Percentiles rank a stretch among this genome's conserved stretches.
Conservation (phyloP, 2,113 vertebrate species). For the Grammomys surdaster region DNA sequence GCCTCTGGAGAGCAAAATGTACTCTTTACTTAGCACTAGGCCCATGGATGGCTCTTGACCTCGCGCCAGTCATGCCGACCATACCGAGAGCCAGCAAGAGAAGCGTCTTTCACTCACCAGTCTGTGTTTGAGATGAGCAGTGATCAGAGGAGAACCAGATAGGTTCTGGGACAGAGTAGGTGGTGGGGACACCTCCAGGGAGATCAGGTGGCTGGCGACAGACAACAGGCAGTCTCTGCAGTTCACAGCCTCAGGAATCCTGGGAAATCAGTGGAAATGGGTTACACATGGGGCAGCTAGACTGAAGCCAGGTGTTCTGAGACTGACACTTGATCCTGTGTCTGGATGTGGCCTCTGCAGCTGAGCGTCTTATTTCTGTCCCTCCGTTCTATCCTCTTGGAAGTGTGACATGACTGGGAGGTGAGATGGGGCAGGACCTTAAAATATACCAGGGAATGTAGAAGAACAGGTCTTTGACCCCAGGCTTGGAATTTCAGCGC, state of each 20-base stretch:
- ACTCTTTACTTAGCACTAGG: rapidly evolving
- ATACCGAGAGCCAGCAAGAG: rapidly evolving
- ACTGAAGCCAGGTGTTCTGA: not conserved
- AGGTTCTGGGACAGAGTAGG: slow-evolving; percentile 91
- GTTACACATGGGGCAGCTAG: not conserved
- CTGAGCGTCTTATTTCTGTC: not conserved
- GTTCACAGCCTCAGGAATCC: slow-evolving; percentile 90
- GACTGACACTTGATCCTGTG: not conserved
- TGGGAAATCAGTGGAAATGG: slow-evolving; percentile 60
- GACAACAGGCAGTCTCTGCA: slow-evolving; percentile 90
- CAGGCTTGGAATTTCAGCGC: not conserved
- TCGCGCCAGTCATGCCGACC: rapidly evolving
- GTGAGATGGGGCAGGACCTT: not conserved
- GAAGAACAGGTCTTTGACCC: too few relatives aligned
- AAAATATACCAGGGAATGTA: too few relatives aligned
- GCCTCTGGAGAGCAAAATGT: too few relatives aligned
- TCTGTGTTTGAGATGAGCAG: slow-evolving; percentile 91
- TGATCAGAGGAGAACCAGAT: slow-evolving; percentile 92
- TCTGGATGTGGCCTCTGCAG: not conserved
- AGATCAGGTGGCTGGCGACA: slow-evolving; percentile 92
- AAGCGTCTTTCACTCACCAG: slow-evolving; percentile 88
- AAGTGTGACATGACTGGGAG: rapidly evolving
- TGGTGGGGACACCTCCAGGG: slow-evolving; percentile 93
- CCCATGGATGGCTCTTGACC: rapidly evolving
- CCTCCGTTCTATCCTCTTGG: not conserved